Conservation (phyloP, 2,113 vertebrate genomes). For the Corythornis cristatus region DNA sequence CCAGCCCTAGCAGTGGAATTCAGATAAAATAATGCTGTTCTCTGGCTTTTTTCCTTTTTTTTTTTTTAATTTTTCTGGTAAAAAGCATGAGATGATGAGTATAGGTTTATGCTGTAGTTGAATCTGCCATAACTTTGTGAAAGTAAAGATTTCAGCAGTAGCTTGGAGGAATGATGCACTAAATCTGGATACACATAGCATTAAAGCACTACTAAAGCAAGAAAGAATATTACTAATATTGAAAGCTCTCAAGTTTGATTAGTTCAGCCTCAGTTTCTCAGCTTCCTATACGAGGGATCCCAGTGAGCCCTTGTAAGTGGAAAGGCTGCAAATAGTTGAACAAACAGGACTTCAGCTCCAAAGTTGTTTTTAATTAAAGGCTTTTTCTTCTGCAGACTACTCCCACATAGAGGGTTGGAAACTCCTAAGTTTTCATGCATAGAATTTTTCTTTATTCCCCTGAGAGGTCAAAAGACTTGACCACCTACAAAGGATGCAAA, state of each 20-base stretch:
- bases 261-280: neutral
- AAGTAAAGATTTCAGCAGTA: neutral
- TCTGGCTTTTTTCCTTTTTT: neutral
- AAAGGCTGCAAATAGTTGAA: neutral
- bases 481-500: neutral
- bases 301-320: neutral
- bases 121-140: neutral
- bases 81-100: neutral
- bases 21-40: neutral
- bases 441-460: neutral
- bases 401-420: neutral
- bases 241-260: neutral
- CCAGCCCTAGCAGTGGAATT: neutral
- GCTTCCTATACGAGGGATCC: neutral
- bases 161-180: neutral
- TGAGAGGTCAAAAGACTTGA: neutral
- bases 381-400: neutral
- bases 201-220: neutral
- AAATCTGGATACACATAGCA: neutral
- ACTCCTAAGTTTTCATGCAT: neutral
- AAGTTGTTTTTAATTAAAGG: slow-evolving; percentile 34
- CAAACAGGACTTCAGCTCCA: neutral
- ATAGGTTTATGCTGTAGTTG: neutral
- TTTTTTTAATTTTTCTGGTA: neutral
- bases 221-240: neutral